A percentile compares a stretch with the other conserved stretches of the same genome.
Conservation (phyloP, 1,140 invertebrate genomes). For the Hirudo medicinalis region DNA sequence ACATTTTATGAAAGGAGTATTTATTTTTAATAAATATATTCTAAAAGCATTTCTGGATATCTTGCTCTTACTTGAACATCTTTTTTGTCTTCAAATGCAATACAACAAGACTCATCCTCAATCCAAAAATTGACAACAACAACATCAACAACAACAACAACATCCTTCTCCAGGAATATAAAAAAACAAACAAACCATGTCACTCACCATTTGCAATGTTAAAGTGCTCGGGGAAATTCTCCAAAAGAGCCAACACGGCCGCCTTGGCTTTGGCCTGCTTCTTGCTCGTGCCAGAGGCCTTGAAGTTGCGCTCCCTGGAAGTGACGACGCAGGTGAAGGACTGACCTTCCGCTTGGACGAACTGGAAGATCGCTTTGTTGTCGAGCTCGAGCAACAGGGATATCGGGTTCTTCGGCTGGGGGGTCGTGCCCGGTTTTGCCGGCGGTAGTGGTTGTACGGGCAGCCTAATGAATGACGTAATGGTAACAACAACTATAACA, state of each 20-base stretch:
- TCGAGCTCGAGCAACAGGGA: slow-evolving; percentile 11
- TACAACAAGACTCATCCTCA: no score
- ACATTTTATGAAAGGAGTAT: no score
- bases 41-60: no score
- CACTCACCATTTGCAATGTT: background rate
- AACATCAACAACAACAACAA: no score
- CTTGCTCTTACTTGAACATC: no score
- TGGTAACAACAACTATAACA: no score
- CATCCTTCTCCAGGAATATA: no score
- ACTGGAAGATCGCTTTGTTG: slow-evolving; percentile 1
- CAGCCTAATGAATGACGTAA: no score
- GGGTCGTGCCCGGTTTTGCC: background rate
- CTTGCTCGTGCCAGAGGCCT: slow-evolving; percentile 11
- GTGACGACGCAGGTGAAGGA: background rate
- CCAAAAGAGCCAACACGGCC: slow-evolving; percentile 7
- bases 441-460: background rate
- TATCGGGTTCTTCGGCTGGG: background rate
- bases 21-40: no score
- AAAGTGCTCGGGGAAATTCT: no score
- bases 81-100: no score
- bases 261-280: slow-evolving; percentile 10
- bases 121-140: no score
- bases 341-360: background rate
- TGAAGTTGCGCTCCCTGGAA: background rate
- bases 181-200: background rate